Base-by-base conservation (phyloP, 2,113 vertebrate genomes). In the Pampusana beccarii region DNA sequence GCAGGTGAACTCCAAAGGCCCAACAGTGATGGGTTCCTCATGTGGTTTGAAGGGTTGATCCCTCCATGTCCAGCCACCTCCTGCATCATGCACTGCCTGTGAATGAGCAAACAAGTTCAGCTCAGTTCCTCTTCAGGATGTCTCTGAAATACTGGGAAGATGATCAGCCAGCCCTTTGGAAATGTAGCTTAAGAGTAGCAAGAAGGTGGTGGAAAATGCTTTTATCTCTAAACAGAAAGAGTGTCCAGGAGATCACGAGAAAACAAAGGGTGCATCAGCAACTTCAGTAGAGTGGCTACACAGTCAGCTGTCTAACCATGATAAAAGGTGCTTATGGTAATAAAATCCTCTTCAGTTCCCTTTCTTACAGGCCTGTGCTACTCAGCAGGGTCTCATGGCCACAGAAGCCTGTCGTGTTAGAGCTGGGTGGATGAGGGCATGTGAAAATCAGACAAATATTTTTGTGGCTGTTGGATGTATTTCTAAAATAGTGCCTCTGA, bases 71-170 rank as follows among this genome's bases (percentile, higher is more conserved):
- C 48, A 58, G 36, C 11, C 21, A 33, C 16, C 36, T 89, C 42
- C 24, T 0, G 0, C 40, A 46, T 38, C 24, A 10, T 28, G 7
- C 13, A 31, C 24, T n/a, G 28, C 53, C 46, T 10, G 13, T 38
- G 17, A 36, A 46, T 13, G 19, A 56, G 60, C 21, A n/a, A 42
- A 64, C 0, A 10, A 57, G 24, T 78, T 66, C 50, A 44, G n/a
- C n/a, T 48, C 57, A 44, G 31, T 46, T 9, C 6, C 4, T 87
- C 64, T 36, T 86, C 7, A 24, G 13, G 5, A 10, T 38, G 26
- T n/a, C 64, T 77, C 60, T 88, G 70, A 74, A 90, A 56, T 23
- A 57, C 23, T 56, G 29, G 25, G 42, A 70, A 53, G 13, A 15
- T 90, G 48, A 44, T 61, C 65, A 84, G n/a, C 28, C 50, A 51